These are phyloP conservation scores for Hydropotes inermis DNA, from an alignment of 2,113 vertebrate species.

Conservation along the genomic window DNA sequence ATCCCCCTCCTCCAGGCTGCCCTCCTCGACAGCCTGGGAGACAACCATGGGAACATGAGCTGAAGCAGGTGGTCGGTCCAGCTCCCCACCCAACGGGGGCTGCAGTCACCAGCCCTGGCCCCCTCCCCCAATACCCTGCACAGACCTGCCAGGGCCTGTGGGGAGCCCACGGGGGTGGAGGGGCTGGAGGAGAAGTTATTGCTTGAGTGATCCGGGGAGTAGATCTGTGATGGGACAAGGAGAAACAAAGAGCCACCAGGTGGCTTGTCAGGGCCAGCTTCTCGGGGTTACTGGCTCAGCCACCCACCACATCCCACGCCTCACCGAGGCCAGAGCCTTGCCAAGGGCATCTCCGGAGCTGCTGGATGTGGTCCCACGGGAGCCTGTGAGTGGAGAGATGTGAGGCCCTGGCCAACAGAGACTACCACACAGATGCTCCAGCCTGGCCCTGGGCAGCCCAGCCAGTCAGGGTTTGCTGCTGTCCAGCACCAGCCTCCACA, in stretches of 20 bases:
- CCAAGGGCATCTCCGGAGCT: slow-evolving; percentile 98
- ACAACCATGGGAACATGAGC: rapidly evolving
- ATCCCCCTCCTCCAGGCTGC: background rate
- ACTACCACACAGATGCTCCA: rapidly evolving
- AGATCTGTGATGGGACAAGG: slow-evolving; percentile 86
- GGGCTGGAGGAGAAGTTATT: slow-evolving; percentile 97
- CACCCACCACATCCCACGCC: background rate
- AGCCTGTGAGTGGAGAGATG: slow-evolving; percentile 80
- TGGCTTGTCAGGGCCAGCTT: background rate
- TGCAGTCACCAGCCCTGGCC: too few species aligned
- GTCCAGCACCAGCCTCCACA: rapidly evolving
- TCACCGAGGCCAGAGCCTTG: slow-evolving; percentile 98
- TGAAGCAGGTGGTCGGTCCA: background rate
- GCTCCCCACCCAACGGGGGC: background rate
- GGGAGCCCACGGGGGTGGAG: slow-evolving; percentile 95
- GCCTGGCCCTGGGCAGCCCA: background rate
- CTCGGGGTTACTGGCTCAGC: rapidly evolving
- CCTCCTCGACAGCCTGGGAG: background rate
- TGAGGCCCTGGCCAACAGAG: background rate
- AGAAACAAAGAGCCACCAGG: background rate
- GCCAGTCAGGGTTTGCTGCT: rapidly evolving
- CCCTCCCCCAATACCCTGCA: background rate
- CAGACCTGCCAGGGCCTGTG: slow-evolving; percentile 95
- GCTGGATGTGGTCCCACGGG: slow-evolving; percentile 90
- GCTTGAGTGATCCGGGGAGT: slow-evolving; percentile 97